phyloP scores from a whole-genome alignment of 2,113 vertebrate genomes.

The Nothobranchius furzeri region DNA sequence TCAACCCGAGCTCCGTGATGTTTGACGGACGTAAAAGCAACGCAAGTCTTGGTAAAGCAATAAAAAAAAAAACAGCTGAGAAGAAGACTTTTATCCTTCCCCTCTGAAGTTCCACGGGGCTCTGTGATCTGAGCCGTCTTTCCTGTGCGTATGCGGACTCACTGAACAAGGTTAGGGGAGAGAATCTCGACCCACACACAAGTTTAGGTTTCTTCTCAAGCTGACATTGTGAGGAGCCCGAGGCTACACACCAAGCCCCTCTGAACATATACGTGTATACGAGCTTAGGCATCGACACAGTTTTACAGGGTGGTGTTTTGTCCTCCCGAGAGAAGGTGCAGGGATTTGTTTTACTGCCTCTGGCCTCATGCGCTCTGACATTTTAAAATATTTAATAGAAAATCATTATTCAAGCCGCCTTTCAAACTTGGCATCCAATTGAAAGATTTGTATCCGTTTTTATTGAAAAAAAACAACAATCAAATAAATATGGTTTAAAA shows the following conservation, averaged over 20 bases:
- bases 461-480: no score
- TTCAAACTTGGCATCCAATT: conserved; percentile 8
- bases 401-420: conserved; percentile 26
- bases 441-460: neutral
- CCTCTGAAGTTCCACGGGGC: conserved; percentile 55
- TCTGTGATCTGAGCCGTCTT: conserved; percentile 57
- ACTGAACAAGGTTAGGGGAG: conserved; percentile 38
- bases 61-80: conserved; percentile 46
- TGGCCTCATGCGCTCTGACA: conserved; percentile 16
- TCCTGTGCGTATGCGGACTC: conserved; percentile 34
- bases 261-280: no score
- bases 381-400: no score
- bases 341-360: conserved; percentile 42
- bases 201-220: conserved; percentile 24
- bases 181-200: conserved; percentile 31
- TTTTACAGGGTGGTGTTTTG: conserved; percentile 14
- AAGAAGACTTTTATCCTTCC: conserved; percentile 65
- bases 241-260: conserved; percentile 39
- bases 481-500: no score
- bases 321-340: conserved; percentile 22
- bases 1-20: conserved; percentile 40
- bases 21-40: conserved; percentile 47
- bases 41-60: conserved; percentile 36
- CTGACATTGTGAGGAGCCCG: conserved; percentile 42
- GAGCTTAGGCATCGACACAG: conserved; percentile 9